Base-by-base conservation (phyloP, 2,113 vertebrate genomes). In the Opisthocomus hoazin region DNA sequence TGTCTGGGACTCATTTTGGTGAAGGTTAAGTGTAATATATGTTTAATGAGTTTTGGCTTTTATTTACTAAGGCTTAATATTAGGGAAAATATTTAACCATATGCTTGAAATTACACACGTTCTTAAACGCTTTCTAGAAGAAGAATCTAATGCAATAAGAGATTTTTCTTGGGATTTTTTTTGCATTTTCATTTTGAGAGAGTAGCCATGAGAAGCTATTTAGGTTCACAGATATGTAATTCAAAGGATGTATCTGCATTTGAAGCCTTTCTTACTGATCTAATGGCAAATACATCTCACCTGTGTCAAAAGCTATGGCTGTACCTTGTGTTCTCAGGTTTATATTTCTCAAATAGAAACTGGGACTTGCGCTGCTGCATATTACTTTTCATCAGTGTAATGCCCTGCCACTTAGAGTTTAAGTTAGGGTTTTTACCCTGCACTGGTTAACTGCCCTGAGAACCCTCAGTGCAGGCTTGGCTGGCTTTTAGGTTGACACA, bases 11-110 rank as follows among this genome's bases (percentile, higher is more conserved):
- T 96, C 26, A 26, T 92, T 92, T 92, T 93, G 86, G 60, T 80
- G 73, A 92, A 78, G 93, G 86, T 89, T 92, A 94, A 95, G 54
- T 88, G 84, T 95, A 91, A 66, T 92, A 68, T 66, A 70, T 83
- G 56, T 86, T 95, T 93, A 94, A 94, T 94, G 96, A 96, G 85
- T 77, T 94, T 87, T 90, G 90, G 76, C 93, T 95, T 93, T 96
- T 94, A 92, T 93, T 95, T 94, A 89, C 60, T 70, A 53, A 90
- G 78, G 83, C 90, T 86, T 74, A 60, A 19, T 84, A 70, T 74
- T 93, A 39, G 73, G 68, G 76, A 93, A 94, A 93, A 89, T 87
- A 58, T 75, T 79, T 81, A 96, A 86, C 84, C 92, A 91, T 94
- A 90, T 96, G 88, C 79, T 96, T 92, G 75, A 96, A 89, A 82